Conservation (phyloP, 2,113 vertebrate genomes). For the Panurus biarmicus region DNA sequence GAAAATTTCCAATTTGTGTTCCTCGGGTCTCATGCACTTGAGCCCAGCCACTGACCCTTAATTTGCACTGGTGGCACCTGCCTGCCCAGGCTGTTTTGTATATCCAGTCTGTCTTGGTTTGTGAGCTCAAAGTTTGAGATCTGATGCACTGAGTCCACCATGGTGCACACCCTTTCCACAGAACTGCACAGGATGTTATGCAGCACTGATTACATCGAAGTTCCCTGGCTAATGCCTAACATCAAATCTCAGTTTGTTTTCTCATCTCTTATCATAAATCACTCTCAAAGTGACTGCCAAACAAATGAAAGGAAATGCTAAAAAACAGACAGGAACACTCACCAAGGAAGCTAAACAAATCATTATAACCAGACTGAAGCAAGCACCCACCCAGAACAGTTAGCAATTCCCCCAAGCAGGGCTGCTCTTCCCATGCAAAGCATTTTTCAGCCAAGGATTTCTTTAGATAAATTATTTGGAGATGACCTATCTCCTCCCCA, state of each 20-base stretch:
- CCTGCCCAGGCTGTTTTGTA: background rate
- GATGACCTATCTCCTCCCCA: too few species aligned
- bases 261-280: background rate
- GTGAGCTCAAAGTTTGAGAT: background rate
- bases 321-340: background rate
- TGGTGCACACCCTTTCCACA: accelerated
- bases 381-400: background rate
- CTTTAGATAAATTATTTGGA: too few species aligned
- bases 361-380: background rate
- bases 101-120: background rate
- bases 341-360: background rate
- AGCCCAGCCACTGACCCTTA: background rate
- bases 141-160: accelerated
- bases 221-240: background rate
- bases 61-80: background rate
- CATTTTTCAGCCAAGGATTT: background rate
- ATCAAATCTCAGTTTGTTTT: background rate
- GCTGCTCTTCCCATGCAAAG: background rate
- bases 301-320: background rate
- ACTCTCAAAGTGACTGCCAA: background rate
- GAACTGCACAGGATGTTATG: background rate
- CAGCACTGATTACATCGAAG: background rate
- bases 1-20: background rate
- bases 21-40: background rate
- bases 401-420: background rate